Evolutionary conservation across 1,140 invertebrate genomes (phyloP).

Genomic region (Oscheius sp.): DNA sequence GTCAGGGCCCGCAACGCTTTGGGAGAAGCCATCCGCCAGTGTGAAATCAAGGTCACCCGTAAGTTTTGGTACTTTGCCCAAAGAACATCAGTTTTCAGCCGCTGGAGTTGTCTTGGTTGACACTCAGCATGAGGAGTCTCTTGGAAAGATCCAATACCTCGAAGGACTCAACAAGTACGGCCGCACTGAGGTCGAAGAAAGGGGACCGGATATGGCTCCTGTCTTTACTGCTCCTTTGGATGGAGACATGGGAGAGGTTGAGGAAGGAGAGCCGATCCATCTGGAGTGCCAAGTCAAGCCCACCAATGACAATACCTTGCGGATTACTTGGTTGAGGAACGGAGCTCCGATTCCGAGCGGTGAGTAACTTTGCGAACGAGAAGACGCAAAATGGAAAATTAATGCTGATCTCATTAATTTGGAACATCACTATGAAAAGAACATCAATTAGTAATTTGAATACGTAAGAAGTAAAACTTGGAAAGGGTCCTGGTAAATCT

Average conservation of each 20-base stretch:
- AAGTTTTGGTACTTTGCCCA: slow-evolving; percentile 16
- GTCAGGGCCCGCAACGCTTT: slow-evolving; percentile 41
- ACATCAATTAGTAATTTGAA: not conserved
- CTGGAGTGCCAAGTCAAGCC: slow-evolving; percentile 91
- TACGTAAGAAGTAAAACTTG: not conserved
- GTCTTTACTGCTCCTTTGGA: slow-evolving; percentile 54
- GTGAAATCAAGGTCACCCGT: slow-evolving; percentile 41
- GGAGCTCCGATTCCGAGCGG: slow-evolving; percentile 54
- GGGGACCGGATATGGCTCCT: slow-evolving; percentile 61
- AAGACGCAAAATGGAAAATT: too few relatives aligned
- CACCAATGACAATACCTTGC: slow-evolving; percentile 87
- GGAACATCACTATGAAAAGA: too few relatives aligned
- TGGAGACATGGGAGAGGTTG: slow-evolving; percentile 52
- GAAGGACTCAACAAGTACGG: slow-evolving; percentile 78
- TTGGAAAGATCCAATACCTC: slow-evolving; percentile 82
- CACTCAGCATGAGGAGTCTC: slow-evolving; percentile 78
- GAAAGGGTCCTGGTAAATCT: too few relatives aligned
- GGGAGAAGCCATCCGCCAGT: slow-evolving; percentile 44
- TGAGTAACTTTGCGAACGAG: slow-evolving; percentile 44
- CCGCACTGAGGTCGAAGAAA: slow-evolving; percentile 70
- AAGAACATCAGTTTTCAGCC: slow-evolving; percentile 64
- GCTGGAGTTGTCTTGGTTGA: slow-evolving; percentile 79
- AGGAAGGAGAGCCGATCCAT: slow-evolving; percentile 84
- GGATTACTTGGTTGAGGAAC: slow-evolving; percentile 81
- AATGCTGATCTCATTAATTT: too few relatives aligned